Evolutionary conservation across 2,113 vertebrate genomes (phyloP).

Genomic region (Neodontobutis hainanensis): DNA sequence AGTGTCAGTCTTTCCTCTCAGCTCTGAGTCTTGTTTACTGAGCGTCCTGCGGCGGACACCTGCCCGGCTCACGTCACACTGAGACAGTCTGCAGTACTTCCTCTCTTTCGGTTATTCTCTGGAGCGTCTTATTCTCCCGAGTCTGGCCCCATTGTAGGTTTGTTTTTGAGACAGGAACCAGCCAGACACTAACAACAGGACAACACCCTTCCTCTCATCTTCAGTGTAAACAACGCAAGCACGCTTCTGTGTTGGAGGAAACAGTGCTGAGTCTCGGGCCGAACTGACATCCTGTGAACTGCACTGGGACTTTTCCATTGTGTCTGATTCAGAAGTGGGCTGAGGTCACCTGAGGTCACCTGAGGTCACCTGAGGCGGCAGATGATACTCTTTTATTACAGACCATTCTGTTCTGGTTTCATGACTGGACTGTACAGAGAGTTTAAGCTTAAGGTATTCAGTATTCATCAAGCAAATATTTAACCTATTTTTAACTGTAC

Average conservation of each 20-base stretch:
- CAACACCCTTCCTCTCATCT: conserved; percentile 58
- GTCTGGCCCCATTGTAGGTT: conserved; percentile 31
- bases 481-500: too few species aligned
- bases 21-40: conserved; percentile 13
- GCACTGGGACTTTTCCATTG: conserved; percentile 14
- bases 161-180: conserved; percentile 41
- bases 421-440: too few species aligned
- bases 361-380: not conserved
- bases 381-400: not conserved
- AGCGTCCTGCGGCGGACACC: conserved; percentile 30
- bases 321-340: conserved; percentile 28
- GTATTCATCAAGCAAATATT: too few species aligned
- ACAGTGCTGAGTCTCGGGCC: conserved; percentile 10
- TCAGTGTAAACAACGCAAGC: conserved; percentile 33
- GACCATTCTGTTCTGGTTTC: too few species aligned
- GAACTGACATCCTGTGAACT: conserved; percentile 47
- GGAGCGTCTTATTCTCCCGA: conserved; percentile 7
- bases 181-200: conserved; percentile 40
- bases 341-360: conserved; percentile 6
- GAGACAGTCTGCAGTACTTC: conserved; percentile 45
- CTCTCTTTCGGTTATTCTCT: conserved; percentile 23
- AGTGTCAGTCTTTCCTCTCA: conserved; percentile 4
- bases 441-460: too few species aligned
- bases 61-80: conserved; percentile 24
- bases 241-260: conserved; percentile 18